phyloP scores from a whole-genome alignment of 2,797 vertebrate species.

The Chaetodon trifasciatus region DNA sequence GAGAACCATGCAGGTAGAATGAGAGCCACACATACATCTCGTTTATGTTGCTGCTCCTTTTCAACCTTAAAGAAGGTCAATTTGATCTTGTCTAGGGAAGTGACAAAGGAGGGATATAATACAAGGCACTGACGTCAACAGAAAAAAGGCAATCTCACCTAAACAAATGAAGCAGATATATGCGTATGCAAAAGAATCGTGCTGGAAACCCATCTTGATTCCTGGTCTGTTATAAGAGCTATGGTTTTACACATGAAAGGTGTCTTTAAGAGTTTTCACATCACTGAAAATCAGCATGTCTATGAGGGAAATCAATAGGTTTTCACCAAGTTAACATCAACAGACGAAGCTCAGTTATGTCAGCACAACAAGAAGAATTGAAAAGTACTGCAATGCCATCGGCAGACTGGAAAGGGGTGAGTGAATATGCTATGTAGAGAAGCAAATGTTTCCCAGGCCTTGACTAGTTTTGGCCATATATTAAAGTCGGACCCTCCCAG shows the following conservation, averaged over 20 bases:
- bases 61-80: not conserved
- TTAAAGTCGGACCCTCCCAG: constrained; percentile 72
- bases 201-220: not conserved
- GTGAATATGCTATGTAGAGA: constrained; percentile 30
- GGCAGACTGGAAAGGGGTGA: constrained; percentile 29
- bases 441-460: constrained; percentile 46
- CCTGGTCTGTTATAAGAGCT: not conserved
- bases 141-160: not conserved
- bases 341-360: constrained; percentile 12
- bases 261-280: not conserved
- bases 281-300: not conserved
- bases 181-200: not conserved
- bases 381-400: constrained; percentile 19
- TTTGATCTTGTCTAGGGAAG: not conserved
- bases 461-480: constrained; percentile 62
- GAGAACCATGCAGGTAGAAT: constrained; percentile 94
- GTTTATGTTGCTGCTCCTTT: not conserved
- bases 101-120: not conserved
- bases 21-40: not conserved
- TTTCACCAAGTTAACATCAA: constrained; percentile 32
- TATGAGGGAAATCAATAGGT: constrained; percentile 1
- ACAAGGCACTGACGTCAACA: not conserved
- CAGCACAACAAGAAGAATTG: constrained; percentile 15
- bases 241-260: not conserved
- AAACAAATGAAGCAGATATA: not conserved